Conservation (phyloP, 2,888 invertebrate genomes). For the Harpagoxenus sublaevis region DNA sequence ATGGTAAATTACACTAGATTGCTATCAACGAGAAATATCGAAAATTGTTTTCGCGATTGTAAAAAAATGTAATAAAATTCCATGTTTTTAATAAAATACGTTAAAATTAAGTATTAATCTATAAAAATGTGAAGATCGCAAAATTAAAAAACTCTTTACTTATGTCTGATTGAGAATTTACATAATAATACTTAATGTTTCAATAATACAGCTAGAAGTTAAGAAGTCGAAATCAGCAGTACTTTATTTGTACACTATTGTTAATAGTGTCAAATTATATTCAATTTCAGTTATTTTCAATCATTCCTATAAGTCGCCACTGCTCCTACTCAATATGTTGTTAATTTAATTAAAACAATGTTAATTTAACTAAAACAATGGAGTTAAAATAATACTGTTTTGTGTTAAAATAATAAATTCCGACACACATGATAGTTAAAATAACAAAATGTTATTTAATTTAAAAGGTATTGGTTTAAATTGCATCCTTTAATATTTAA, state of each 20-base stretch:
- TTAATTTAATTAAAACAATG: too few relatives aligned
- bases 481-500: too few relatives aligned
- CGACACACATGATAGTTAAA: too few relatives aligned
- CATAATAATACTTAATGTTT: not conserved
- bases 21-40: not conserved
- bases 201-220: not conserved
- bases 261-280: too few relatives aligned
- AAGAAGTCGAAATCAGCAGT: not conserved
- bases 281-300: too few relatives aligned
- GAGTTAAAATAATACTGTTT: too few relatives aligned
- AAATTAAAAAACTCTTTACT: not conserved
- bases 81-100: not conserved
- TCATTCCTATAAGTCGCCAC: too few relatives aligned
- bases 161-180: not conserved
- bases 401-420: too few relatives aligned
- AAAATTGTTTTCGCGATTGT: not conserved
- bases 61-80: conserved; percentile 1
- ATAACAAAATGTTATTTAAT: too few relatives aligned
- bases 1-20: not conserved
- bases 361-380: too few relatives aligned
- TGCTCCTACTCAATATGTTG: too few relatives aligned
- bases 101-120: not conserved
- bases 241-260: not conserved
- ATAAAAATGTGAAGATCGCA: not conserved
- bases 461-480: too few relatives aligned